Percentiles rank a stretch among this genome's conserved stretches.
Conservation (phyloP, 37 sponge, comb jelly and placozoan species). For the Sycon ciliatum region DNA sequence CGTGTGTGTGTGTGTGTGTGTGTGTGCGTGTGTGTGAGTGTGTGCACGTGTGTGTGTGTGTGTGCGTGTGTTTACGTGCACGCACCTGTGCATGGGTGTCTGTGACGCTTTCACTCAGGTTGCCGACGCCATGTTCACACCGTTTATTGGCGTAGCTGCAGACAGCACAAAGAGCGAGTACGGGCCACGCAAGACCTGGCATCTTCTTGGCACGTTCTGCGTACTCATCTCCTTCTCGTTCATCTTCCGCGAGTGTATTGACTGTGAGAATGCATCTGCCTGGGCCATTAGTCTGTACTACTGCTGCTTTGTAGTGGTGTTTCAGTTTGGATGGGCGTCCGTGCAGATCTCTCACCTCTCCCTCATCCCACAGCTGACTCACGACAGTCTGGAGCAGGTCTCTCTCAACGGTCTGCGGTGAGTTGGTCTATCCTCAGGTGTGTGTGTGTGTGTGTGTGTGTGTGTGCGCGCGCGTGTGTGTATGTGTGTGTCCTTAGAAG, state of each 20-base stretch:
- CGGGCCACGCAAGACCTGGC: constrained; percentile 89
- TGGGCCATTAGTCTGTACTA: constrained; percentile 38
- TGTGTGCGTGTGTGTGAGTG: too few relatives aligned
- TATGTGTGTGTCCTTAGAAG: too few relatives aligned
- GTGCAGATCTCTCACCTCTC: constrained; percentile 89
- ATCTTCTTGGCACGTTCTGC: constrained; percentile 67
- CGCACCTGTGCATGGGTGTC: too few relatives aligned
- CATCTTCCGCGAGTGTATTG: constrained; percentile 72
- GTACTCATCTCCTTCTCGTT: constrained; percentile 76
- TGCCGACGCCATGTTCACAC: constrained; percentile 78
- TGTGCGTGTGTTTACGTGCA: too few relatives aligned
- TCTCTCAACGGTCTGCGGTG: constrained; percentile 89
- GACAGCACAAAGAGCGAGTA: constrained; percentile 62
- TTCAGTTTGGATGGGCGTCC: constrained; percentile 96
- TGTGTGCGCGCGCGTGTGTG: too few relatives aligned
- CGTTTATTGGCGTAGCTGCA: constrained; percentile 72
- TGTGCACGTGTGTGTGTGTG: too few relatives aligned
- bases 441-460: too few relatives aligned
- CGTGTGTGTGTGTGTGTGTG: too few relatives aligned
- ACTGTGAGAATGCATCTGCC: constrained; percentile 27
- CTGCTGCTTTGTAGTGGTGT: constrained; percentile 66
- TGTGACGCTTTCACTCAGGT: too few relatives aligned
- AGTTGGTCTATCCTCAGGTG: too few relatives aligned
- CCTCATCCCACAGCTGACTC: constrained; percentile 83
- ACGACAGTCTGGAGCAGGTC: constrained; percentile 63